Base-by-base conservation (phyloP, 2,113 vertebrate species). In the Alosa alosa region DNA sequence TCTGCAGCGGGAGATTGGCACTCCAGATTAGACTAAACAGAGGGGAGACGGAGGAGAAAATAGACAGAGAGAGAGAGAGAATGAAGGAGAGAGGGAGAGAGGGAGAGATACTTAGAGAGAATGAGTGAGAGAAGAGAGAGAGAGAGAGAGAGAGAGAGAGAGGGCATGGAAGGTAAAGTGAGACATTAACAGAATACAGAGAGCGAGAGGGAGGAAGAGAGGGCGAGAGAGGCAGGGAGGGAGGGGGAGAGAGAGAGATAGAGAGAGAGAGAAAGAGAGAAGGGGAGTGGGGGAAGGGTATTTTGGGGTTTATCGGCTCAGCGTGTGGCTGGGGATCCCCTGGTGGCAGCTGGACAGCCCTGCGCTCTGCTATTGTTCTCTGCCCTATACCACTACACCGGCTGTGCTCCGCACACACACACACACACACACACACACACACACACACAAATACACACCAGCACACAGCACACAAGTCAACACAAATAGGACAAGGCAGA, bases 1-100 rank as follows among this genome's bases (percentile, higher is more conserved):
- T 39, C 72, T 78, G 72, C 72, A 13, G 3, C 4, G 72, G 78
- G 88, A 91, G 91, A 94, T 92, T 91, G 91, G 81, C 87, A 82
- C 83, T 89, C 41, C 47, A 92, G 93, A 93, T 93, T 93, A 91
- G 87, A 88, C 13, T 78, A 36, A 78, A 18, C 72, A 78, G 31
- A 39, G 25, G 36, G 31, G 72, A 39, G n/a, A 36, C 6, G 60
- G 60, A 64, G 57, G 57, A 4, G 20, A 36, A 39, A 36, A 75
- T 75, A 75, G 68, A 78, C 31, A 78, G 72, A 17, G 72, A 36
- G 25, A 75, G 25, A 75, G 68, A 31, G 13, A 13, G 17, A 18
- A 10, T 17, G 87, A 68, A 82, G 86, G 86, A 84, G 45, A 52
- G 47, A 68, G 20, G 10, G 72, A 36, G 15, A n/a, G n/a, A n/a